Percentiles rank a stretch among this genome's conserved stretches.
phyloP scores from a whole-genome alignment of 2,888 invertebrate genomes.

The Patella caerulea region DNA sequence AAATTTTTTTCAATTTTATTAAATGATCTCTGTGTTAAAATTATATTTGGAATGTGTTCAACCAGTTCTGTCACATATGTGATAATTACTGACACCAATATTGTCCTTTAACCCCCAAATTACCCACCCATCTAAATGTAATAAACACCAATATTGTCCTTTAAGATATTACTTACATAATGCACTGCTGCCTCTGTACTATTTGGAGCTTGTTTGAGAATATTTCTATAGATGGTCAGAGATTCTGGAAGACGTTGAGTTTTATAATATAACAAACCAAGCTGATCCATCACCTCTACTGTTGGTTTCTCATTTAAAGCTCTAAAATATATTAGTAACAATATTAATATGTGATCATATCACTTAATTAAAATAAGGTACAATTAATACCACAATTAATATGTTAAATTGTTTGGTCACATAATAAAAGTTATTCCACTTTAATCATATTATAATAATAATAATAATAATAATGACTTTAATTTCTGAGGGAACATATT shows the following conservation, averaged over 20 bases:
- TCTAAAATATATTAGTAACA: conserved; percentile 35
- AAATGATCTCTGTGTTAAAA: too few relatives aligned
- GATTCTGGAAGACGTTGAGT: conserved; percentile 46
- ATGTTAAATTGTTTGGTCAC: neutral
- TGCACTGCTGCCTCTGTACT: conserved; percentile 42
- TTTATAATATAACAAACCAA: conserved; percentile 53
- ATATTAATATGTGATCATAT: neutral
- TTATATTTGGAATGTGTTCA: too few relatives aligned
- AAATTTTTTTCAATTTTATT: too few relatives aligned
- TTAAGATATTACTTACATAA: conserved; percentile 44
- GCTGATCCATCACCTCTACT: conserved; percentile 42
- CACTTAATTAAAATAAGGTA: neutral
- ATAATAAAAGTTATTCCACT: neutral
- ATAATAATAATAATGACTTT: too few relatives aligned
- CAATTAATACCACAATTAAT: neutral
- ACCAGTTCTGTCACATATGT: too few relatives aligned
- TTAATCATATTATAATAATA: too few relatives aligned
- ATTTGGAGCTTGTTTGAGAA: conserved; percentile 39
- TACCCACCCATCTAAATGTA: too few relatives aligned
- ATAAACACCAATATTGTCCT: too few relatives aligned
- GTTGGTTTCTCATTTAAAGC: conserved; percentile 46
- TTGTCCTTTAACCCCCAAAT: too few relatives aligned
- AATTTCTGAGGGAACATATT: too few relatives aligned
- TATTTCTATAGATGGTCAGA: conserved; percentile 39
- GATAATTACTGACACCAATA: too few relatives aligned